phyloP scores from a whole-genome alignment of 2,888 invertebrate species.

The Galerucella pusilla region DNA sequence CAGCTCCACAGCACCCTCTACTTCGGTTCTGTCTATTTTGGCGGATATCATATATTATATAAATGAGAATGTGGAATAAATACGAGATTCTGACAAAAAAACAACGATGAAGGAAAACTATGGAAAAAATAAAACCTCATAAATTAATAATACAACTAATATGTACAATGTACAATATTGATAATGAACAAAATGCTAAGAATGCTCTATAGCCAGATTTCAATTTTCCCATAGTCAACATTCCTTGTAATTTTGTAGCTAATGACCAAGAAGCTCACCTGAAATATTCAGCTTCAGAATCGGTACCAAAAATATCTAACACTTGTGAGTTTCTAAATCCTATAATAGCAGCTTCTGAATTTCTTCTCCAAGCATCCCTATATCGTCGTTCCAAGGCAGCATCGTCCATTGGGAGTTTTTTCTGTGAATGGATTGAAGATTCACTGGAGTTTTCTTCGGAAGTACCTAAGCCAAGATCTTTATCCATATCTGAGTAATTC shows the following conservation, averaged over 20 bases:
- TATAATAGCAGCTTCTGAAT: slow-evolving; percentile 67
- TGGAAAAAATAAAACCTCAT: no score
- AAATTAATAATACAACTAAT: no score
- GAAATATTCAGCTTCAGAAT: slow-evolving; percentile 70
- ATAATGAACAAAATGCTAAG: no score
- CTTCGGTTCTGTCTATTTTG: no score
- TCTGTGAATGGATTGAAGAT: slow-evolving; percentile 80
- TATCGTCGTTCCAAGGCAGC: slow-evolving; percentile 72
- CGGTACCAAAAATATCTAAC: slow-evolving; percentile 75
- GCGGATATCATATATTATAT: no score
- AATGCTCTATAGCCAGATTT: no score
- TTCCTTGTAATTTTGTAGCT: not conserved
- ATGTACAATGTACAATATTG: no score
- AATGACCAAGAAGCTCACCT: slow-evolving; percentile 48
- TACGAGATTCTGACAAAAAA: no score
- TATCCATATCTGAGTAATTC: slow-evolving; percentile 75
- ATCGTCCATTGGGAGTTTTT: slow-evolving; percentile 69
- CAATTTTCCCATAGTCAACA: no score
- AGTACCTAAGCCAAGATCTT: slow-evolving; percentile 84
- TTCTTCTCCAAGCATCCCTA: slow-evolving; percentile 77
- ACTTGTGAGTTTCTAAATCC: slow-evolving; percentile 74
- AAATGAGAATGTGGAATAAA: no score
- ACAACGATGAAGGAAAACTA: no score
- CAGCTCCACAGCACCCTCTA: no score
- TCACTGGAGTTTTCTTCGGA: slow-evolving; percentile 88